Conservation (phyloP, 2,888 invertebrate species). For the Conops quadrifasciatus region DNA sequence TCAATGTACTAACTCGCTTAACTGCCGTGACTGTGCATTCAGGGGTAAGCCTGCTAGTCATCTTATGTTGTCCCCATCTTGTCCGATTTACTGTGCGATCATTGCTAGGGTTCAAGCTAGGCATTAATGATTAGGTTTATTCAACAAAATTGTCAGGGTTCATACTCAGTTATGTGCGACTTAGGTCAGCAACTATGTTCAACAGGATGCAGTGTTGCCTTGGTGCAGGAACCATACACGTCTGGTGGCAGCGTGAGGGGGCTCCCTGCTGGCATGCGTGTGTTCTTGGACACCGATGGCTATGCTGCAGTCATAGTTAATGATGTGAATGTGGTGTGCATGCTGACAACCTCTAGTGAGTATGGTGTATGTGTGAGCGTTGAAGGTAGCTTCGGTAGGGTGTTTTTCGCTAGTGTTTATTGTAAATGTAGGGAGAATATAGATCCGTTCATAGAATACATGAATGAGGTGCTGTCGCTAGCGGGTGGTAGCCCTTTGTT, state of each 20-base stretch:
- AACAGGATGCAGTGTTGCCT: background rate
- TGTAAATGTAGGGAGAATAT: background rate
- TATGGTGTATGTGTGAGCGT: background rate
- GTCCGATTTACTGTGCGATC: too few species aligned
- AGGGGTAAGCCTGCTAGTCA: slow-evolving; percentile 37
- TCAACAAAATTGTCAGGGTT: slow-evolving; percentile 1
- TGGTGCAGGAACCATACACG: background rate
- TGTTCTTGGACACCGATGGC: background rate
- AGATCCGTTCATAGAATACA: background rate
- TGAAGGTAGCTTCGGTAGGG: background rate
- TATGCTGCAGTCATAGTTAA: background rate
- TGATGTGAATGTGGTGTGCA: background rate
- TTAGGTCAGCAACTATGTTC: background rate
- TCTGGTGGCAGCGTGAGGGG: background rate
- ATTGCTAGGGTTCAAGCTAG: too few species aligned
- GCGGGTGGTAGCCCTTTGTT: background rate
- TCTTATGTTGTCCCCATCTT: slow-evolving; percentile 35
- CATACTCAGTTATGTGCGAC: background rate
- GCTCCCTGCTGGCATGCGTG: background rate
- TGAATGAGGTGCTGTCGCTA: background rate
- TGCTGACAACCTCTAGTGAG: background rate
- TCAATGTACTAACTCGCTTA: too few species aligned
- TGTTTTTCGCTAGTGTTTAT: background rate
- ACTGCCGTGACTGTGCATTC: slow-evolving; percentile 40
- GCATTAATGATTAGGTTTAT: too few species aligned